Evolutionary conservation across 2,888 invertebrate species (phyloP), one percentile per base, ranked within the genome.

Genomic region (Julus scandinavius): DNA sequence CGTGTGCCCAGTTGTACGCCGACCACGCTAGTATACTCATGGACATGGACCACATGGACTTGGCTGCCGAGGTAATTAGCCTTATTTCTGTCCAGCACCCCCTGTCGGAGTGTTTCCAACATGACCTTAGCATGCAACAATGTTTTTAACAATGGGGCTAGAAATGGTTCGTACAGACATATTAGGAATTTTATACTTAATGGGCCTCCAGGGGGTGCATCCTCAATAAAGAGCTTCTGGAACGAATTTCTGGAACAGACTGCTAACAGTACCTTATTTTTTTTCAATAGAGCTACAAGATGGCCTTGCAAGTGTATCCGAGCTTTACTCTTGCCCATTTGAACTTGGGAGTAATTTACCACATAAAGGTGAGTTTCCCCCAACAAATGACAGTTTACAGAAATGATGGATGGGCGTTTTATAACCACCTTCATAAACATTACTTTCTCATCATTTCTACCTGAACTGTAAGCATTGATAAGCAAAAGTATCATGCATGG

Each of bases 11-110:
- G 50, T 88, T 90, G 87, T 90, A 90, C 84, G 90, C 90, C 40
- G 90, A 90, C 88, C 90, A 90, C 86, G 90, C 90, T 9, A 90
- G 90, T 85, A 90, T 90, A 58, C 88, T 90, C 2, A 90, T 90
- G 88, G 90, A 90, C 72, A 89, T 90, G 90, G 89, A 90, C 54
- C 90, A 90, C 88, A 90, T 89, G 89, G 90, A 90, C 54, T 89
- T 90, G 15, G 90, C 90, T 9, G 90, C 90, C 50, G 90, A 90
- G 89, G 90, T 90, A 54, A 13, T 15, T 3, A 15, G 17, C 54
- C 17, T 54, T 17, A 3, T 54, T 54, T 15, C 4, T 11, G 17
- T 54, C 13, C 54, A 45, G 45, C 5, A 45, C 7, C 45, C 45
- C 45, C 45, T 45, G 5, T 7, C 45, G 5, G 45, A 5, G 29